phyloP scores from a whole-genome alignment of 1,140 invertebrate species.

The Pseudomyrmex gracilis region DNA sequence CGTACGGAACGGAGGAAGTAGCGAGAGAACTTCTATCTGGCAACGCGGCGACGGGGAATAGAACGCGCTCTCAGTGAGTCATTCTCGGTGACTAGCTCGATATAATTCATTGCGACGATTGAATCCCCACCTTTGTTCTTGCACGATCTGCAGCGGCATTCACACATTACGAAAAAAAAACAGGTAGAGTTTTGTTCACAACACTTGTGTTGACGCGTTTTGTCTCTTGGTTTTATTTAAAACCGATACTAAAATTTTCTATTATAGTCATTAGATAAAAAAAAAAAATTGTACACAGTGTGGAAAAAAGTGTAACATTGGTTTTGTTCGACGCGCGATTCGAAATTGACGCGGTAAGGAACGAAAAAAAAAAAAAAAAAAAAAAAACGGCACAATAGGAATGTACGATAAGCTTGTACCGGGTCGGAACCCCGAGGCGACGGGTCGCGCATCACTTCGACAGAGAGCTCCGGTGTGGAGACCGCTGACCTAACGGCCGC shows the following conservation, averaged over 20 bases:
- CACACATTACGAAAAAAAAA: conserved; percentile 44
- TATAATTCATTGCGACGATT: conserved; percentile 79
- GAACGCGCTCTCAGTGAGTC: conserved; percentile 67
- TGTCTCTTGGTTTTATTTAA: background rate
- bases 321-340: background rate
- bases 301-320: background rate
- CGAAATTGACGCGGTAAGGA: background rate
- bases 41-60: conserved; percentile 42
- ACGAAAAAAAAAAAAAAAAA: background rate
- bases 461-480: conserved; percentile 49
- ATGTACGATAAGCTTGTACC: background rate
- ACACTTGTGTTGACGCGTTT: no score
- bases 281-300: no score
- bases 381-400: background rate
- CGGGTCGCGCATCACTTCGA: no score
- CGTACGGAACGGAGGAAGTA: conserved; percentile 27
- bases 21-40: conserved; percentile 31
- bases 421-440: background rate
- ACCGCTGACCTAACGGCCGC: conserved; percentile 28
- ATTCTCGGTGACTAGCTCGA: conserved; percentile 74
- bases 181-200: background rate
- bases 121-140: conserved; percentile 42
- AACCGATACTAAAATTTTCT: background rate
- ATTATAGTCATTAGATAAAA: background rate
- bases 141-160: conserved; percentile 59